Evolutionary conservation across 2,888 invertebrate species (phyloP).

Genomic region (Agriopis leucophaearia): DNA sequence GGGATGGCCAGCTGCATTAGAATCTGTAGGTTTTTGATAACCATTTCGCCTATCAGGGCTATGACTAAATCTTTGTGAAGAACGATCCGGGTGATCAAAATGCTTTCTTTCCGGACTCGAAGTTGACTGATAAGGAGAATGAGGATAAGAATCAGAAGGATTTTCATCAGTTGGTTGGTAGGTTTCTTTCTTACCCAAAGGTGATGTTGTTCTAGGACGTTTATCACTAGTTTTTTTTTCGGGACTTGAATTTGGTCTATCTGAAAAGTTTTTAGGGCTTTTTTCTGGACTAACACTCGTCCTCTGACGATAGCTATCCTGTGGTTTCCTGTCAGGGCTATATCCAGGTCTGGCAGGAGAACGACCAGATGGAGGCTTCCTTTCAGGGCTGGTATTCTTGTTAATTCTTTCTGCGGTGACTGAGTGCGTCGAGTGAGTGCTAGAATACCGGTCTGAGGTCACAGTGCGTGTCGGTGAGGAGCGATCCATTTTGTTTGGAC

Average conservation of each 20-base stretch:
- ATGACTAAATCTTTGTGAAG: conserved; percentile 45
- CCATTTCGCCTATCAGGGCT: conserved; percentile 56
- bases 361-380: conserved; percentile 59
- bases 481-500: conserved; percentile 66
- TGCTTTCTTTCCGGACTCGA: conserved; percentile 35
- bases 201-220: conserved; percentile 40
- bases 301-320: conserved; percentile 56
- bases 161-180: conserved; percentile 33
- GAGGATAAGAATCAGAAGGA: conserved; percentile 21
- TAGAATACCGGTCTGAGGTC: conserved; percentile 63
- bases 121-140: conserved; percentile 24
- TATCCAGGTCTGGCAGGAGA: conserved; percentile 62
- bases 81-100: conserved; percentile 18
- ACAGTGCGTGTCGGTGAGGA: conserved; percentile 67
- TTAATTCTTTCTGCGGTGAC: conserved; percentile 63
- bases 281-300: conserved; percentile 71
- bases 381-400: conserved; percentile 61
- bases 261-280: conserved; percentile 48
- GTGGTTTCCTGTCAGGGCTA: conserved; percentile 67
- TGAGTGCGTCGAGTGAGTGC: conserved; percentile 64
- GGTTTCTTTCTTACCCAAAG: conserved; percentile 24
- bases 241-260: conserved; percentile 59
- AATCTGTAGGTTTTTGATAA: conserved; percentile 17
- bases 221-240: conserved; percentile 49
- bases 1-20: background rate